Conservation (phyloP, 30 jellyfish, hydroid and myxozoan genomes). For the Cassiopea xamachana region DNA sequence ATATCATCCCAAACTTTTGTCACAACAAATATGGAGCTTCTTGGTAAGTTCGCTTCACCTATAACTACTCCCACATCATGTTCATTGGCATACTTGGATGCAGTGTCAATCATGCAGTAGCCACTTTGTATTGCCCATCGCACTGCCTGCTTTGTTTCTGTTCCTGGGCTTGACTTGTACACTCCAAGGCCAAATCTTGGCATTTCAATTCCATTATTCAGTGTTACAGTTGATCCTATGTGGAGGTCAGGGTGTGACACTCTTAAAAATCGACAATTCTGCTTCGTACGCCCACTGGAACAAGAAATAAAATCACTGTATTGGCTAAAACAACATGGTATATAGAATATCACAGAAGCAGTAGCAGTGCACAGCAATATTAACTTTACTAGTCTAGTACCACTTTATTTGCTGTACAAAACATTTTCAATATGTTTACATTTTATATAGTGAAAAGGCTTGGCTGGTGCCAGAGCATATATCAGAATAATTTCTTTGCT, state of each 20-base stretch:
- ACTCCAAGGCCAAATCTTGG: constrained; percentile 86
- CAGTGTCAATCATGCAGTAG: constrained; percentile 90
- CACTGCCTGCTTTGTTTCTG: constrained; percentile 44
- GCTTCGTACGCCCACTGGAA: neutral
- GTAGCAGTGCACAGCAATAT: too few species aligned
- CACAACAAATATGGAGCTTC: constrained; percentile 85
- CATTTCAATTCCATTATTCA: constrained; percentile 74
- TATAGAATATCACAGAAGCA: too few species aligned
- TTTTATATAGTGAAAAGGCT: too few species aligned
- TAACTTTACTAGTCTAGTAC: too few species aligned
- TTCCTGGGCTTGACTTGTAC: constrained; percentile 43
- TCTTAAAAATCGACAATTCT: neutral
- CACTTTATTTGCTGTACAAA: too few species aligned
- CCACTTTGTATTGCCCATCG: constrained; percentile 81
- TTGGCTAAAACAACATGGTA: too few species aligned
- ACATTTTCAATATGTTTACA: too few species aligned
- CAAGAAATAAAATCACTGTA: neutral
- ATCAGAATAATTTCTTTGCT: too few species aligned
- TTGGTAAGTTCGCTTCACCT: constrained; percentile 30
- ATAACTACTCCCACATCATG: constrained; percentile 80
- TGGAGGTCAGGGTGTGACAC: neutral
- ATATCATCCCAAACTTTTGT: constrained; percentile 72
- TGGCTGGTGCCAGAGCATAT: too few species aligned
- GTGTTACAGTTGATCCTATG: constrained; percentile 29
- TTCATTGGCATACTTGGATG: constrained; percentile 79